phyloP scores from a whole-genome alignment of 1,140 invertebrate genomes.

The Scaptodrosophila lebanonensis region DNA sequence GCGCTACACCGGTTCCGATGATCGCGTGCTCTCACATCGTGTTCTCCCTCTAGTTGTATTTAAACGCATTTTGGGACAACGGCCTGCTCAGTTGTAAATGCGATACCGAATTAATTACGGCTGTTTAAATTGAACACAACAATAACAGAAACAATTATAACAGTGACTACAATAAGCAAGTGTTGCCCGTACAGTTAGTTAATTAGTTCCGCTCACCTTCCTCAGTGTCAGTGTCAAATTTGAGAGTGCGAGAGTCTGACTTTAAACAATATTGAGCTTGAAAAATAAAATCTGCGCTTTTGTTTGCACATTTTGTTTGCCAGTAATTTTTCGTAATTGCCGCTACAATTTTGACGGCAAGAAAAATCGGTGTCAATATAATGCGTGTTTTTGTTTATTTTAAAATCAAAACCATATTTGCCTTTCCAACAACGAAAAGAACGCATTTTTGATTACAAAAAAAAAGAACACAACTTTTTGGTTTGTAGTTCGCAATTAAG shows the following conservation, averaged over 20 bases:
- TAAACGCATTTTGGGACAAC: conserved; percentile 50
- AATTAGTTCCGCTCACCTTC: conserved; percentile 25
- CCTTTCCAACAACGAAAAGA: conserved; percentile 73
- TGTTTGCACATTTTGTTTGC: not conserved
- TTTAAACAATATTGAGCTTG: not conserved
- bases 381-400: conserved; percentile 71
- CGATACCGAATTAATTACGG: conserved; percentile 37
- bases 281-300: not conserved
- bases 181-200: not conserved
- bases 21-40: too few species aligned
- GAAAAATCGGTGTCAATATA: conserved; percentile 44
- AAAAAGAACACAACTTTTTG: conserved; percentile 22
- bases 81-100: conserved; percentile 37
- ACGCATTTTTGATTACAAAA: conserved; percentile 63
- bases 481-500: conserved; percentile 23
- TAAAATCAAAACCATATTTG: conserved; percentile 73
- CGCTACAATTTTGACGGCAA: conserved; percentile 1
- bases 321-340: not conserved
- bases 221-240: too few species aligned
- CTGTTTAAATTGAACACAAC: conserved; percentile 16
- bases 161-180: too few species aligned
- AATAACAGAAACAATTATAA: not conserved
- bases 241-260: conserved; percentile 1
- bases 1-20: too few species aligned
- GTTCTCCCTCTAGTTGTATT: conserved; percentile 23